phyloP scores from a whole-genome alignment of 2,113 vertebrate genomes.

The Abramis brama region DNA sequence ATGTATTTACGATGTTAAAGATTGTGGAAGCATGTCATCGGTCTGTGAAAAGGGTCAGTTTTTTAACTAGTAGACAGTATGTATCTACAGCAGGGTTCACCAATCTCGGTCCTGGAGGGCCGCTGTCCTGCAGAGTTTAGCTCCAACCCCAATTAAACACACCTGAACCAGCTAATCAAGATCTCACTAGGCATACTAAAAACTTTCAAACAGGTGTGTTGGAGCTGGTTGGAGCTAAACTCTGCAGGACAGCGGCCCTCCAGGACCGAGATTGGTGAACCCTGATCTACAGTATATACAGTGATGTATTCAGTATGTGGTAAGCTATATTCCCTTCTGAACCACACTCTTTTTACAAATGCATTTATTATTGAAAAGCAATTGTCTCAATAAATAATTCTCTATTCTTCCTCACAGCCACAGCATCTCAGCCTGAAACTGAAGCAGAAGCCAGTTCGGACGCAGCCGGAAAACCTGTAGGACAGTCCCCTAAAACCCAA shows the following conservation, averaged over 20 bases:
- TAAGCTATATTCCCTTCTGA: not conserved
- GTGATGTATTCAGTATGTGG: not conserved
- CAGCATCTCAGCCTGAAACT: slow-evolving; percentile 91
- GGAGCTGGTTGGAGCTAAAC: no score
- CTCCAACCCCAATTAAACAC: no score
- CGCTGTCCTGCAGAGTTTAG: no score
- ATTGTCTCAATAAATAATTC: not conserved
- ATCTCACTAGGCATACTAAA: no score
- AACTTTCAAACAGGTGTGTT: no score
- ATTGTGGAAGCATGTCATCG: not conserved
- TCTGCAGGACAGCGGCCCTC: no score
- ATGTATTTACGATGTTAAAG: not conserved
- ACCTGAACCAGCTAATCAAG: no score
- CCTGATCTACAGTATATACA: not conserved
- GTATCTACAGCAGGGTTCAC: not conserved
- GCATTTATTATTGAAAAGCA: not conserved
- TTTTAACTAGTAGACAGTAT: not conserved
- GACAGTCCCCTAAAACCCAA: slow-evolving; percentile 80
- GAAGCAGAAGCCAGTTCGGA: slow-evolving; percentile 85
- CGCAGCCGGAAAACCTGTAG: slow-evolving; percentile 80
- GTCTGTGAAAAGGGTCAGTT: not conserved
- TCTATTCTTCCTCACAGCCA: slow-evolving; percentile 72
- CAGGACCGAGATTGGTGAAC: no score
- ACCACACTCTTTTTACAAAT: not conserved
- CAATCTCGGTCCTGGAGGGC: no score